Evolutionary conservation across 2,113 vertebrate genomes (phyloP).

Genomic region (Lethenteron camtschaticum): DNA sequence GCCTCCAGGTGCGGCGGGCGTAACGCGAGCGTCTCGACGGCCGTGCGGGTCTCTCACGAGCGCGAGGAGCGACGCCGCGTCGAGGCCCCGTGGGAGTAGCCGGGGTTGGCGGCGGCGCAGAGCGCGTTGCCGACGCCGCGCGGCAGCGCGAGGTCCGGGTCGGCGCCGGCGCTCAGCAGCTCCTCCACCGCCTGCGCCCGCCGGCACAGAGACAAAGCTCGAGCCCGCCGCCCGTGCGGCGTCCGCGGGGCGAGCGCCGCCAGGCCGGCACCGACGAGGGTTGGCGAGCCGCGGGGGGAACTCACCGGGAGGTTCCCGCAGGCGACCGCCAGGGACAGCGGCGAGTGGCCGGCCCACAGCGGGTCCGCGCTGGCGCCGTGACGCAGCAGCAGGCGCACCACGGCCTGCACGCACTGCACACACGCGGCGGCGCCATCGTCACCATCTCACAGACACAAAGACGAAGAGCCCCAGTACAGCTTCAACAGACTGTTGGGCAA

Average conservation of each 20-base stretch:
- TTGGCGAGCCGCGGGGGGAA: too few species aligned
- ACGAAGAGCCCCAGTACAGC: not conserved
- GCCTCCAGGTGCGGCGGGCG: too few species aligned
- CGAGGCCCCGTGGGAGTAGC: constrained; percentile 19
- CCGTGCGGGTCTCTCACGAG: too few species aligned
- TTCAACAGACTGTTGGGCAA: too few species aligned
- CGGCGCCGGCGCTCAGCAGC: constrained; percentile 32
- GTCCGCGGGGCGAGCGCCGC: too few species aligned
- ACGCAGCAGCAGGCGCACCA: constrained; percentile 32
- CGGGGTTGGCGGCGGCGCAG: constrained; percentile 29
- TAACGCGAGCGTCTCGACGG: too few species aligned
- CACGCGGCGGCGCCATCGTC: not conserved
- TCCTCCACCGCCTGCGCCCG: constrained; percentile 30
- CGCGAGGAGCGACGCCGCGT: too few species aligned
- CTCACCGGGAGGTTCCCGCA: constrained; percentile 48
- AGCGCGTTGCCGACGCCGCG: constrained; percentile 31
- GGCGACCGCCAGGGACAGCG: constrained; percentile 48
- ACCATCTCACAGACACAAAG: not conserved
- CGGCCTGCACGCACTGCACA: constrained; percentile 29
- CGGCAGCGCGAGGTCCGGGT: constrained; percentile 37
- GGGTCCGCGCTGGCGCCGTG: constrained; percentile 31
- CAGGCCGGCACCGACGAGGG: too few species aligned
- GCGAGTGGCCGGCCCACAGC: constrained; percentile 58
- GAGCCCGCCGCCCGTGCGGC: not conserved
- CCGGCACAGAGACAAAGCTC: not conserved